These are phyloP conservation scores for Danio tinwini DNA, from an alignment of 2,797 vertebrate species.

Conservation along the genomic window DNA sequence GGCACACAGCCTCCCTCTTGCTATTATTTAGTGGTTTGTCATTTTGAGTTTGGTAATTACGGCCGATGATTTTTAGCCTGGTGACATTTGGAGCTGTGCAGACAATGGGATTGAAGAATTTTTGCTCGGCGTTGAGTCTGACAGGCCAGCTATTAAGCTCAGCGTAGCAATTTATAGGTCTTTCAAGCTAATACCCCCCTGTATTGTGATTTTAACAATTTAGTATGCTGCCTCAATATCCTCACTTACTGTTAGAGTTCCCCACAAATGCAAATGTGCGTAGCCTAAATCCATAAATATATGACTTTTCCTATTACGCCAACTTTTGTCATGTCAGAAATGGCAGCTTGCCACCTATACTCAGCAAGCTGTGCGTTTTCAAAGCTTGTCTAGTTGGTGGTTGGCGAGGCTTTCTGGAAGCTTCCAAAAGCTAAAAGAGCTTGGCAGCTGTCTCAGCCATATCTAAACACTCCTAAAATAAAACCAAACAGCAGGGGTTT, in stretches of 20 bases:
- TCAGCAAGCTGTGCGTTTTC: constrained; percentile 21
- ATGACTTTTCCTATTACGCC: constrained; percentile 2
- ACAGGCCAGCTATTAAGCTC: not conserved
- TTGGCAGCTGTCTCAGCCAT: constrained; percentile 35
- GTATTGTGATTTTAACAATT: constrained; percentile 19
- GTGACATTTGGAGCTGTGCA: constrained; percentile 44
- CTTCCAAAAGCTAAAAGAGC: constrained; percentile 21
- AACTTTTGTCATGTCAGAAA: constrained; percentile 15
- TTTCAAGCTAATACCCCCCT: not conserved
- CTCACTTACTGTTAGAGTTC: constrained; percentile 1
- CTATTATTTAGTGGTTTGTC: constrained; percentile 47
- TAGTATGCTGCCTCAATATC: not conserved
- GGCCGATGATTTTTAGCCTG: constrained; percentile 9
- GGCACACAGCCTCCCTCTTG: not conserved
- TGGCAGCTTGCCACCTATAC: constrained; percentile 7
- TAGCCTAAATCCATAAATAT: constrained; percentile 31
- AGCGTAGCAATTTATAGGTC: constrained; percentile 18
- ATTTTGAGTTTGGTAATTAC: constrained; percentile 23
- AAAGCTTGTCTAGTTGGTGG: constrained; percentile 3
- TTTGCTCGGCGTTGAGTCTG: not conserved
- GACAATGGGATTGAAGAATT: constrained; percentile 37
- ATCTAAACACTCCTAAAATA: constrained; percentile 43
- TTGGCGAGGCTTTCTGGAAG: constrained; percentile 23
- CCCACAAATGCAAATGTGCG: constrained; percentile 3
- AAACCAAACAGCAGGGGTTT: constrained; percentile 3